A percentile compares a stretch with the other conserved stretches of the same genome.
These are phyloP conservation scores for Neosilurus mollespiculum DNA, from an alignment of 2,797 vertebrate species.

Conservation along the genomic window DNA sequence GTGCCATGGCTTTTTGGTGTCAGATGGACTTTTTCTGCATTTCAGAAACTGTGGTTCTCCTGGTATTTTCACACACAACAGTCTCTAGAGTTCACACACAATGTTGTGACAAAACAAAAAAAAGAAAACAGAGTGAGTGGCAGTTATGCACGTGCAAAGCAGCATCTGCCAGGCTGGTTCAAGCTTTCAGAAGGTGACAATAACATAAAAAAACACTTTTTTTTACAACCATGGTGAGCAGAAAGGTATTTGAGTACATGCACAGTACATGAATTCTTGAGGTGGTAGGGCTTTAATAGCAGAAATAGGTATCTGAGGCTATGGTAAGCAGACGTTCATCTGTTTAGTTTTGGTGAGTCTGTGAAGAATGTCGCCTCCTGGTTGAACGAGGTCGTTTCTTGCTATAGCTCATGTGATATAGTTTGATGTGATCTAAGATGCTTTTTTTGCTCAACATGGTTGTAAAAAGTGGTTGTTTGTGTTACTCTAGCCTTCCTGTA, in stretches of 20 bases:
- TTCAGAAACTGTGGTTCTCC: conserved; percentile 7
- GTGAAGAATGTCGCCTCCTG: too few relatives aligned
- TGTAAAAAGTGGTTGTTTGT: background rate
- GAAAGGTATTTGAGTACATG: background rate
- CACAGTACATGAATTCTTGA: background rate
- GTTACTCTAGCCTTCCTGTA: background rate
- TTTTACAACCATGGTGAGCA: background rate
- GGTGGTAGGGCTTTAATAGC: background rate
- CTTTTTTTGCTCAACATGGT: background rate
- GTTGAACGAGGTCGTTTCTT: background rate
- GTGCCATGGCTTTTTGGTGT: background rate
- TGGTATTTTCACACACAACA: conserved; percentile 6
- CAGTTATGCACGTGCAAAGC: background rate
- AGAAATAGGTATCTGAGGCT: background rate
- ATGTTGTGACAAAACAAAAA: conserved; percentile 14
- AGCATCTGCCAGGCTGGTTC: conserved; percentile 13
- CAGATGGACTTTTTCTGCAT: background rate
- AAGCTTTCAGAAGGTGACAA: background rate
- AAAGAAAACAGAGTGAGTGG: background rate
- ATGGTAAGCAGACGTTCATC: too few relatives aligned
- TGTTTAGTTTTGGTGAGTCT: background rate
- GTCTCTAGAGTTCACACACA: conserved; percentile 17
- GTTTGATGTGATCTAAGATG: background rate
- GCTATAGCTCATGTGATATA: too few relatives aligned
- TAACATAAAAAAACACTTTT: background rate